Evolutionary conservation across 2,797 vertebrate species (phyloP).

Genomic region (Neosilurus hyrtlii): DNA sequence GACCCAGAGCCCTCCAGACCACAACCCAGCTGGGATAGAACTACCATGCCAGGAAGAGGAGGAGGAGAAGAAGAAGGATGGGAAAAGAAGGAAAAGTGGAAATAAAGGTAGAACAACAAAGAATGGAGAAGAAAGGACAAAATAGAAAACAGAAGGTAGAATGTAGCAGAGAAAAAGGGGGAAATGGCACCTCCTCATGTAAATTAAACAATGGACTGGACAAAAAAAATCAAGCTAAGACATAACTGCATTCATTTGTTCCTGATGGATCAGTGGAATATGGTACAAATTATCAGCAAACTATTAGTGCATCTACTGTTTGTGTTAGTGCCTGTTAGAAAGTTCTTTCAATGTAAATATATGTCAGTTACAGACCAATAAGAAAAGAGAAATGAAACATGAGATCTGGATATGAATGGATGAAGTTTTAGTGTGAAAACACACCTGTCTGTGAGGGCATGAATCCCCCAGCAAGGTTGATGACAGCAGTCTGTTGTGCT

Average conservation of each 20-base stretch:
- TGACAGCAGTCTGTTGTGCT: constrained; percentile 89
- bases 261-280: constrained; percentile 42
- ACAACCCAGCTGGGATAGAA: constrained; percentile 98
- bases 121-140: constrained; percentile 48
- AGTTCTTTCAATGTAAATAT: constrained; percentile 24
- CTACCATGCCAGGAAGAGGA: constrained; percentile 76
- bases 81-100: constrained; percentile 60
- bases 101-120: constrained; percentile 35
- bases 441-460: constrained; percentile 91
- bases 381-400: not conserved
- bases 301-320: constrained; percentile 49
- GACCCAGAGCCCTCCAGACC: constrained; percentile 92
- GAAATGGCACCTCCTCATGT: constrained; percentile 52
- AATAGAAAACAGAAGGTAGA: constrained; percentile 63
- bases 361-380: constrained; percentile 17
- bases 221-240: constrained; percentile 41
- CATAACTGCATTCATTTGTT: constrained; percentile 21
- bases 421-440: constrained; percentile 37
- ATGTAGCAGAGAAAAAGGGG: constrained; percentile 63
- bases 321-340: constrained; percentile 55
- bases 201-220: constrained; percentile 47
- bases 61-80: not conserved
- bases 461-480: constrained; percentile 90
- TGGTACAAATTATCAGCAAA: constrained; percentile 40
- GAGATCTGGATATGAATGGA: not conserved